phyloP scores from a whole-genome alignment of 2,888 invertebrate genomes.

The Teleogryllus oceanicus region DNA sequence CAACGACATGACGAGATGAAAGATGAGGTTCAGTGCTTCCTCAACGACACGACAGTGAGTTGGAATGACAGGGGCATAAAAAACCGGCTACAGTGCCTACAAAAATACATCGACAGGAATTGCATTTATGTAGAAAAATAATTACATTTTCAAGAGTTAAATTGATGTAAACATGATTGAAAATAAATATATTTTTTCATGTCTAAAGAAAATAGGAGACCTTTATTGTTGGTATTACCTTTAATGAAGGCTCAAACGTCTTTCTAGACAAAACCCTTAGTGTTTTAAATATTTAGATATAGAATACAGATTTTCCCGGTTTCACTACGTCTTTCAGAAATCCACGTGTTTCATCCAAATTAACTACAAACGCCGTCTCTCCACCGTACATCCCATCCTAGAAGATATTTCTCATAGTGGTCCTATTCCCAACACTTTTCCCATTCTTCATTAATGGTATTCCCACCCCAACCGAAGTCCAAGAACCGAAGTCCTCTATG shows the following conservation, averaged over 20 bases:
- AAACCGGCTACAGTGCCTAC: constrained; percentile 20
- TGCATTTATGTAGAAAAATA: neutral
- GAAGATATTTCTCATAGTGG: no score
- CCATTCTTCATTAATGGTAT: no score
- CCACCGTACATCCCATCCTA: no score
- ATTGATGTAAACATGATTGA: neutral
- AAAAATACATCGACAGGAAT: constrained; percentile 28
- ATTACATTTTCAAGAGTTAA: neutral
- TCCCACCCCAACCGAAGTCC: no score
- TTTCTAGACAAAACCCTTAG: no score
- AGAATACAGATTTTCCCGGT: no score
- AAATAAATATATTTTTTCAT: neutral
- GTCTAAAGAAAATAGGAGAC: neutral
- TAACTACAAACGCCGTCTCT: no score
- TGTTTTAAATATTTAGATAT: no score
- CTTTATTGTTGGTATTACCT: neutral
- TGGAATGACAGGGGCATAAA: constrained; percentile 26
- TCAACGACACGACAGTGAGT: constrained; percentile 23
- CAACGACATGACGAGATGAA: neutral
- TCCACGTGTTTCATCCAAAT: no score
- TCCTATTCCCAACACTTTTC: no score
- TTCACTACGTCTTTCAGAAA: no score
- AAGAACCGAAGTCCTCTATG: no score
- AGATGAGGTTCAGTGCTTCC: constrained; percentile 22
- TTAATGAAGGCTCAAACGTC: neutral